Base-by-base conservation (phyloP, 2,797 vertebrate species). In the Myotis planiceps region DNA sequence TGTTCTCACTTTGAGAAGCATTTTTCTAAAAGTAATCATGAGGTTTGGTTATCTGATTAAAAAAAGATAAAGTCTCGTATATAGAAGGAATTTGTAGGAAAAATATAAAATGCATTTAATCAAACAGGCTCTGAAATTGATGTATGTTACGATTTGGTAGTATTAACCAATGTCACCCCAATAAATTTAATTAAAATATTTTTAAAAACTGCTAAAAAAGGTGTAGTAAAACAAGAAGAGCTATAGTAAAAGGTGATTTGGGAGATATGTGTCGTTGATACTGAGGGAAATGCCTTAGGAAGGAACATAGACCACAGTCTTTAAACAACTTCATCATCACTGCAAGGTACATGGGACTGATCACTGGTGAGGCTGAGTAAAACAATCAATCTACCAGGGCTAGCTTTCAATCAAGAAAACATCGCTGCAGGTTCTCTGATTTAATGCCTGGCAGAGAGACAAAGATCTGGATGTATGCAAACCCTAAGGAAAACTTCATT, bases 351-450 rank as follows among this genome's bases (percentile, higher is more conserved):
- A 18, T 34, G 49, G 32, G 9, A 4, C 42, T 79, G 83, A 75
- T 49, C 45, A 65, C n/a, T 65, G 29, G 29, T 39, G 42, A 85
- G 29, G 9, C 55, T 37, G 49, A 81, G 23, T 7, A 63, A 94
- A 84, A 58, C 45, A 55, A 37, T 34, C 60, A 42, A 60, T 53
- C 37, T 37, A 39, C 29, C 6, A 34, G 63, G 60, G 15, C 47
- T 18, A 63, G 16, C 92, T 95, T 92, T 78, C 87, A 93, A 25
- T 58, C 68, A 93, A 80, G 53, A 66, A 74, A 75, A 74, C n/a
- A 16, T 15, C 37, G 12, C 8, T 53, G 15, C 23, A 16, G 29
- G 21, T 72, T 55, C n/a, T 60, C 45, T 78, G 53, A 87, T 49
- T 88, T 87, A 83, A 53, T 34, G 6, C 10, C 51, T 76, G 51